phyloP scores from a whole-genome alignment of 2,113 vertebrate genomes.

The Candoia aspera region DNA sequence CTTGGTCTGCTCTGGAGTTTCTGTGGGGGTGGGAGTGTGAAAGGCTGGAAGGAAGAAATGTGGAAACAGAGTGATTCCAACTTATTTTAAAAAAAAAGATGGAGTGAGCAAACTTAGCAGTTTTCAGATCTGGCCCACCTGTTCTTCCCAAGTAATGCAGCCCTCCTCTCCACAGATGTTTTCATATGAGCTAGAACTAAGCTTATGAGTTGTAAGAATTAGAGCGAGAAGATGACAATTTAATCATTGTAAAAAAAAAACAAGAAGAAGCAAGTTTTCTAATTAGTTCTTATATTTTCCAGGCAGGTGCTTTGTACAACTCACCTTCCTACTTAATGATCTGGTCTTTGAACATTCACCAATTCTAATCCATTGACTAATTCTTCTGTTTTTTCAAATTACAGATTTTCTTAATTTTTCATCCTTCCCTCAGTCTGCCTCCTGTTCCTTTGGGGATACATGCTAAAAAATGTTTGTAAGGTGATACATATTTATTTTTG shows the following conservation, averaged over 20 bases:
- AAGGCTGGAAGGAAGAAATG: neutral
- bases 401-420: too few species aligned
- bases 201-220: neutral
- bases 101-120: neutral
- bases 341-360: neutral
- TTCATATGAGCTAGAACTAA: neutral
- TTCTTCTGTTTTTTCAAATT: neutral
- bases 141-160: neutral
- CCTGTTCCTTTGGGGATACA: too few species aligned
- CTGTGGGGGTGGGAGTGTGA: neutral
- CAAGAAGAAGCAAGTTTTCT: neutral
- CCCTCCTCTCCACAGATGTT: neutral
- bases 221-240: neutral
- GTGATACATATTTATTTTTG: too few species aligned
- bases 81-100: neutral
- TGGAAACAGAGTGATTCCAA: neutral
- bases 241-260: neutral
- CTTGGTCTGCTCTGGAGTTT: neutral
- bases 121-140: neutral
- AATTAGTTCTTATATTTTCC: neutral
- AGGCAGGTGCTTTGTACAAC: neutral
- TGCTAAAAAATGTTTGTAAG: too few species aligned
- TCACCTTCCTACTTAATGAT: neutral
- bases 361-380: neutral
- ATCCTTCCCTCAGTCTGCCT: too few species aligned